These are phyloP conservation scores for Peromyscus aztecus DNA, from an alignment of 2,797 vertebrate genomes.

Conservation along the genomic window DNA sequence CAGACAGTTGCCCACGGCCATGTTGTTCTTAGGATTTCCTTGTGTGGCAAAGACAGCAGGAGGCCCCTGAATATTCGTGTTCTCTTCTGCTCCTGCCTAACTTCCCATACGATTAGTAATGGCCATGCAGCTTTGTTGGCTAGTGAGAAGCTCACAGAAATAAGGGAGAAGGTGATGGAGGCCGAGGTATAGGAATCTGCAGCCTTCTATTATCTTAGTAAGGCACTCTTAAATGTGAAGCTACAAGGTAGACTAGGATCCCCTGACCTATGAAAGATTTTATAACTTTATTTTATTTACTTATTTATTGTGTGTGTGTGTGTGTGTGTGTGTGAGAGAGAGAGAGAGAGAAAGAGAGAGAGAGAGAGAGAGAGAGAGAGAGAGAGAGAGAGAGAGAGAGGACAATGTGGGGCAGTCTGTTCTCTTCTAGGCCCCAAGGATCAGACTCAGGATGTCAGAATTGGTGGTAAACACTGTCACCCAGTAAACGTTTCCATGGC, in stretches of 20 bases:
- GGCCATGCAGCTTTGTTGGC: background rate
- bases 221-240: background rate
- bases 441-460: background rate
- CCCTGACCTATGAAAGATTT: background rate
- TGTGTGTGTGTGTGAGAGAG: background rate
- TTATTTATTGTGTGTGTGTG: background rate
- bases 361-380: too few species aligned
- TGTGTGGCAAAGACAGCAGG: background rate
- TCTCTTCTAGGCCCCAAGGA: background rate
- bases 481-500: background rate
- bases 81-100: background rate
- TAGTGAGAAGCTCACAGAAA: constrained; percentile 11
- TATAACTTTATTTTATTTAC: background rate
- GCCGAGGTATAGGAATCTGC: background rate
- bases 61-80: background rate
- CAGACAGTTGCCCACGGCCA: background rate
- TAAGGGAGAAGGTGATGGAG: background rate
- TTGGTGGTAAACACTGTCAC: background rate
- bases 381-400: too few species aligned
- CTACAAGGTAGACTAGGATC: background rate
- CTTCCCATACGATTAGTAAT: background rate
- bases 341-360: too few species aligned
- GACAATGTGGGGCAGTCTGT: background rate
- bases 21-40: background rate
- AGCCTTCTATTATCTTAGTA: background rate